Evolutionary conservation across 2,113 vertebrate species (phyloP).

Genomic region (Petrocephalus microphthalmus): DNA sequence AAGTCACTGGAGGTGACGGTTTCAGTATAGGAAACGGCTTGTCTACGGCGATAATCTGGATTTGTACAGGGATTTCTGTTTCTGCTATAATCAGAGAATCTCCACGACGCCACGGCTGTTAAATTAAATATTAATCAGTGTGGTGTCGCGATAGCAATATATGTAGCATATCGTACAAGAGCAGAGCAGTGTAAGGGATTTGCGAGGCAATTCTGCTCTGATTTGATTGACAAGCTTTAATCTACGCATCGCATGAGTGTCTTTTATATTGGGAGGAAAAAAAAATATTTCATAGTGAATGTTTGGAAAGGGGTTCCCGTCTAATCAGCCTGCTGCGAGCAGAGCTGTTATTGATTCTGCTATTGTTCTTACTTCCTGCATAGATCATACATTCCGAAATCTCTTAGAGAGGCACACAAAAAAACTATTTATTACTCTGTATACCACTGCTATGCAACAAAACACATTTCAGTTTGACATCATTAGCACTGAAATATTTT

Average conservation of each 20-base stretch:
- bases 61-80: neutral
- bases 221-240: neutral
- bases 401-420: neutral
- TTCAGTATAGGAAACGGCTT: neutral
- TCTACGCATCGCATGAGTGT: neutral
- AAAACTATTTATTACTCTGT: neutral
- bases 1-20: neutral
- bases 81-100: neutral
- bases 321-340: neutral
- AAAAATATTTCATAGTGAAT: neutral
- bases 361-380: neutral
- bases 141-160: neutral
- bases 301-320: neutral
- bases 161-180: neutral
- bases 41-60: neutral
- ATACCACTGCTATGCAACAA: neutral
- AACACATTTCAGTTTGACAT: neutral
- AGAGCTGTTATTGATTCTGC: neutral
- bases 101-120: neutral
- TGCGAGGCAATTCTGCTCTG: neutral
- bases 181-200: neutral
- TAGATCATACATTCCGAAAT: neutral
- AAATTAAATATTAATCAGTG: constrained; percentile 12
- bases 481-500: neutral
- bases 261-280: neutral